Conservation (phyloP, 2,888 invertebrate species). For the Andrena fulva region DNA sequence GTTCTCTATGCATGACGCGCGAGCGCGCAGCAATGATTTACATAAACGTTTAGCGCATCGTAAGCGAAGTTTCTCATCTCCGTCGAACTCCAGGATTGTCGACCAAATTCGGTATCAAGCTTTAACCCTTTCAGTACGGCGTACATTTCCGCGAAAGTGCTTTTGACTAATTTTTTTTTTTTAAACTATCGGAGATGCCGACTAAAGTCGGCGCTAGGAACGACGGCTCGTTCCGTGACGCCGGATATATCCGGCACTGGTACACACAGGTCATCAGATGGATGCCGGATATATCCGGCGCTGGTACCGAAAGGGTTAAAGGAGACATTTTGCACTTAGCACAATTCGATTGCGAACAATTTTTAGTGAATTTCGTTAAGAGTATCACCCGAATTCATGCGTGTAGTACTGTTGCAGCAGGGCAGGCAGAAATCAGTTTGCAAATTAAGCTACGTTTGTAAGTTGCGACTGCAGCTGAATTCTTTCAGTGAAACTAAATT, state of each 20-base stretch:
- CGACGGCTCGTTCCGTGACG: too few relatives aligned
- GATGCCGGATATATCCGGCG: too few relatives aligned
- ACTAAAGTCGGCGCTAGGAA: too few relatives aligned
- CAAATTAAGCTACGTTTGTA: constrained; percentile 13
- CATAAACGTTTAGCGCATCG: neutral
- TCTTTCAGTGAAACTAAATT: constrained; percentile 35
- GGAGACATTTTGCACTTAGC: neutral
- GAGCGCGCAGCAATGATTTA: neutral
- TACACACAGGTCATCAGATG: too few relatives aligned
- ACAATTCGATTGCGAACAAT: neutral
- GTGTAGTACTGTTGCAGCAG: constrained; percentile 13
- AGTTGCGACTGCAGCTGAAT: constrained; percentile 1
- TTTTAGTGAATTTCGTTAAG: neutral
- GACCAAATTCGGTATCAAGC: too few relatives aligned
- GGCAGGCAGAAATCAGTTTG: constrained; percentile 12
- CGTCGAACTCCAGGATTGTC: too few relatives aligned
- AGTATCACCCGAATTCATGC: constrained; percentile 3
- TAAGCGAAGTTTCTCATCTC: neutral
- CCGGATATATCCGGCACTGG: too few relatives aligned
- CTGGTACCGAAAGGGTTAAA: too few relatives aligned
- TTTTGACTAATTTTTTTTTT: too few relatives aligned
- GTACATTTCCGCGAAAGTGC: too few relatives aligned
- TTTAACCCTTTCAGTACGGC: too few relatives aligned
- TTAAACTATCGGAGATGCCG: too few relatives aligned
- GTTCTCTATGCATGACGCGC: neutral